Conservation (phyloP, 2,113 vertebrate genomes). For the Scolopax mira region DNA sequence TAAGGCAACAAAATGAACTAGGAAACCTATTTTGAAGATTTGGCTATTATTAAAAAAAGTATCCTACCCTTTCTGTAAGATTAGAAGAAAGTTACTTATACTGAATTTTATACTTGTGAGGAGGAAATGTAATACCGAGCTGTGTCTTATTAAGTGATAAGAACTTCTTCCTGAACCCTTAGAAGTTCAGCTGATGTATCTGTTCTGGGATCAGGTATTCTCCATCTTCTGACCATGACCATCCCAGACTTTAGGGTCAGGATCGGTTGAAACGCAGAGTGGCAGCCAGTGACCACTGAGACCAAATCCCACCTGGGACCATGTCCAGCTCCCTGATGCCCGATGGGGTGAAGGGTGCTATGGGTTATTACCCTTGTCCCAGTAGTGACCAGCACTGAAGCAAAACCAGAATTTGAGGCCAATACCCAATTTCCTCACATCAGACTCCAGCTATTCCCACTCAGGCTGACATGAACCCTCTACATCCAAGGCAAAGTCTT, state of each 20-base stretch:
- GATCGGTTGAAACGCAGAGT: neutral
- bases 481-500: neutral
- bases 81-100: neutral
- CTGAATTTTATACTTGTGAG: neutral
- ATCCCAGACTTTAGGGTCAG: neutral
- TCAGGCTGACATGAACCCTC: neutral
- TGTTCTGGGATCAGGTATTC: neutral
- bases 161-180: neutral
- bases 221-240: rapidly evolving
- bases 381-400: neutral
- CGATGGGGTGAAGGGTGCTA: neutral
- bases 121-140: neutral
- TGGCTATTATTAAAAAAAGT: neutral
- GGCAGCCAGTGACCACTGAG: neutral
- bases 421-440: rapidly evolving
- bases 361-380: neutral
- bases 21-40: neutral
- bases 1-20: neutral
- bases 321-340: rapidly evolving
- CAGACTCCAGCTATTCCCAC: neutral
- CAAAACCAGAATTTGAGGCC: neutral
- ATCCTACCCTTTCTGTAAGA: neutral
- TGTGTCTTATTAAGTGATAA: neutral
- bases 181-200: neutral
- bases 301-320: neutral